Base-by-base conservation (phyloP, 2,797 vertebrate species). In the Paguma larvata region DNA sequence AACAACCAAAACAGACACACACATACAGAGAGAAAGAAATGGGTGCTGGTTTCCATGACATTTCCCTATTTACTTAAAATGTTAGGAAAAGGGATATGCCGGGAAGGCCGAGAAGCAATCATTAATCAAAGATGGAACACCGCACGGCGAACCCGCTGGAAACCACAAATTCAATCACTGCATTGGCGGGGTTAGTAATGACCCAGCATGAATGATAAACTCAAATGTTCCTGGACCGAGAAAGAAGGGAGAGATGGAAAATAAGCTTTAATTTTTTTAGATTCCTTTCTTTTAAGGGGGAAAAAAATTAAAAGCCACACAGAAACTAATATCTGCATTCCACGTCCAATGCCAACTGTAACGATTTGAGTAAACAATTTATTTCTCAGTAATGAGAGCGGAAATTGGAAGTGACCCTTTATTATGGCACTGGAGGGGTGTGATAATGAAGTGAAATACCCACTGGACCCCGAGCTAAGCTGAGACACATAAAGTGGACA, bases 41-140 rank as follows among this genome's bases (percentile, higher is more conserved):
- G 32, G 97, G 97, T 18, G 3, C 87, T 41, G 85, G 97, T 98
- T 98, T 98, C 98, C 97, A 97, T 98, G 97, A 97, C 97, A 97
- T 93, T 96, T 97, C 94, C 96, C 90, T 98, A 96, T 98, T 98
- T 98, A 97, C 96, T 98, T 96, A 91, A 97, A 97, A 97, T 94
- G 85, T 96, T 97, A 97, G 94, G 98, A 96, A 98, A 98, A 96
- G 82, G 95, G 97, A 97, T 97, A 96, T 5, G 62, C 96, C 97
- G 95, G 97, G 96, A 94, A 96, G 89, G 83, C 95, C 95, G 73
- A 94, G 88, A 91, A 96, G 96, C 32, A 27, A 96, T 97, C 98
- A 97, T 98, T 97, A 97, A 96, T 98, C 97, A 98, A 98, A 96
- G 95, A 98, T 87, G 97, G 98, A 96, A 97, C 95, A 94, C 94